These are phyloP conservation scores for Tetranychus cinnabarinus DNA, from an alignment of 1,140 invertebrate species.

Conservation along the genomic window DNA sequence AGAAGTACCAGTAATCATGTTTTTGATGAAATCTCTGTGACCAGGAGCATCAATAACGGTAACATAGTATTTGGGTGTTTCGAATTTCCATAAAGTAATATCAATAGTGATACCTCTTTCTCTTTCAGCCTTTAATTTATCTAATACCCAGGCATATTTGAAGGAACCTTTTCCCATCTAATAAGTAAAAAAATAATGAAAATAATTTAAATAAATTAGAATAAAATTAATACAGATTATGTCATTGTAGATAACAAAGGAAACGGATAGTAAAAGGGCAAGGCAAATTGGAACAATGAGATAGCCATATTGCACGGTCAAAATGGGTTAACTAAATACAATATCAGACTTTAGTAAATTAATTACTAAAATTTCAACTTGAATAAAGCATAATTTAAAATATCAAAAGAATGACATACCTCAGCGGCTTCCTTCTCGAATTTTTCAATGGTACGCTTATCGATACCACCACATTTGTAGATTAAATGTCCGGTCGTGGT, in stretches of 20 bases:
- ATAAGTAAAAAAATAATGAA: too few species aligned
- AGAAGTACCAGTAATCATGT: conserved; percentile 36
- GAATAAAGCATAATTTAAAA: not conserved
- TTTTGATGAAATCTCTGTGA: conserved; percentile 39
- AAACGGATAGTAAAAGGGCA: too few species aligned
- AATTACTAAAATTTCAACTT: too few species aligned
- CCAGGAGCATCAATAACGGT: conserved; percentile 38
- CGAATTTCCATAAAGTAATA: conserved; percentile 37
- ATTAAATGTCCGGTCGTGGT: conserved; percentile 35
- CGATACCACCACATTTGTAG: conserved; percentile 38
- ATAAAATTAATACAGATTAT: too few species aligned
- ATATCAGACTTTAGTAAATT: too few species aligned
- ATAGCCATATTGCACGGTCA: too few species aligned
- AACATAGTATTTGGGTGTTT: conserved; percentile 31
- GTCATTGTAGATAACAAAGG: too few species aligned
- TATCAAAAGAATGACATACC: conserved; percentile 1
- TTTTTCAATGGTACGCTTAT: conserved; percentile 34
- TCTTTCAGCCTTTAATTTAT: conserved; percentile 35
- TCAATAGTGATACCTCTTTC: conserved; percentile 39
- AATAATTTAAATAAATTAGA: too few species aligned
- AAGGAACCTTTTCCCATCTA: conserved; percentile 34
- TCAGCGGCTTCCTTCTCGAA: conserved; percentile 36
- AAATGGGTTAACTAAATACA: too few species aligned
- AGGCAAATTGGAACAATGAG: too few species aligned
- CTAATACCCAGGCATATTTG: conserved; percentile 35